A percentile compares a stretch with the other conserved stretches of the same genome.
Conservation (phyloP, 2,113 vertebrate genomes). For the Nibea albiflora region DNA sequence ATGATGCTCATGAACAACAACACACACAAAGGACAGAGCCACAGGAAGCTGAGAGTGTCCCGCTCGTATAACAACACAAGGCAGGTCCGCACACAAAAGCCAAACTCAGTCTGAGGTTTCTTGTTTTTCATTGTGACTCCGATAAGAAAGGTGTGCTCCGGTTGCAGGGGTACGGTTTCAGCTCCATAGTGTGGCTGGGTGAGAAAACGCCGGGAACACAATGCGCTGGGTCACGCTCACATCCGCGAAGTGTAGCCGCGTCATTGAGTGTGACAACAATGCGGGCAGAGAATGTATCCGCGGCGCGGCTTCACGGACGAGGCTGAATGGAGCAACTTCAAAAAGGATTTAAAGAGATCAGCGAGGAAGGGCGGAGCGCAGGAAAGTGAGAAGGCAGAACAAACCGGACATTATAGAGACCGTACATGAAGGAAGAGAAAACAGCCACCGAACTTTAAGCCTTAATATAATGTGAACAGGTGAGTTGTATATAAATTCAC, state of each 20-base stretch:
- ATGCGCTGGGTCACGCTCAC: constrained; percentile 49
- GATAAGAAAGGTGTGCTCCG: constrained; percentile 45
- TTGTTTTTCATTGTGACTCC: constrained; percentile 16
- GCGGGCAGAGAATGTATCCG: constrained; percentile 15
- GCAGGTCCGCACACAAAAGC: constrained; percentile 40
- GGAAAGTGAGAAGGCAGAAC: neutral
- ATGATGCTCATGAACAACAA: neutral
- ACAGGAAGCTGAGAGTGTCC: neutral
- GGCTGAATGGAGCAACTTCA: constrained; percentile 36
- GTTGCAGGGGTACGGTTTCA: constrained; percentile 71
- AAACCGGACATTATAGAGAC: neutral
- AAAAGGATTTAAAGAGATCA: constrained; percentile 34
- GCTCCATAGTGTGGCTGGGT: constrained; percentile 34
- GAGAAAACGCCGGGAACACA: constrained; percentile 59
- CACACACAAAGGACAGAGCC: no score
- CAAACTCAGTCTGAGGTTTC: constrained; percentile 19
- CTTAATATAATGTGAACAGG: no score
- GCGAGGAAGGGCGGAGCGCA: neutral
- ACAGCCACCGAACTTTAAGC: no score
- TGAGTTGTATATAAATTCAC: no score
- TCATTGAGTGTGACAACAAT: constrained; percentile 52
- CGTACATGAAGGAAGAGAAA: neutral
- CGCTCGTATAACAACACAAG: constrained; percentile 35
- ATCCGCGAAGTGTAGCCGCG: constrained; percentile 12
- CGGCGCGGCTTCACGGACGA: constrained; percentile 19